Conservation (phyloP, 1,140 invertebrate genomes). For the Phthorimaea operculella region DNA sequence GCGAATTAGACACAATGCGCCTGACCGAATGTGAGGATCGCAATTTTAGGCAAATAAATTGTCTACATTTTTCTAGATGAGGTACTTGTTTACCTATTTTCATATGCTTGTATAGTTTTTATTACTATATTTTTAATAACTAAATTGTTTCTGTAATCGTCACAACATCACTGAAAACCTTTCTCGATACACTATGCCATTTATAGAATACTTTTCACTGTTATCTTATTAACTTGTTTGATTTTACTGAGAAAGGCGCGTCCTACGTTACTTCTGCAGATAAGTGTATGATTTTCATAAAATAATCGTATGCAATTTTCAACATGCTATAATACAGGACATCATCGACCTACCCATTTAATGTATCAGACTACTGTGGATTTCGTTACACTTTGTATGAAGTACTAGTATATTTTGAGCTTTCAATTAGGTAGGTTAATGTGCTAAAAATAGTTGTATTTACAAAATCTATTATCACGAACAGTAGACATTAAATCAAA, state of each 20-base stretch:
- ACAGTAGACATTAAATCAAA: too few relatives aligned
- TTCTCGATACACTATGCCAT: not conserved
- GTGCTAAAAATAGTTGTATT: too few relatives aligned
- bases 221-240: not conserved
- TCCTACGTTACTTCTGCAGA: not conserved
- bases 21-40: constrained; percentile 18
- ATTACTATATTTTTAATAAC: not conserved
- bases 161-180: not conserved
- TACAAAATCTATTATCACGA: too few relatives aligned
- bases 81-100: not conserved
- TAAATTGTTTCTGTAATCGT: not conserved
- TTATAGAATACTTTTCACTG: not conserved
- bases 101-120: constrained; percentile 1
- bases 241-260: not conserved
- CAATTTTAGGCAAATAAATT: constrained; percentile 17
- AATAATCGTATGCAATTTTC: too few relatives aligned
- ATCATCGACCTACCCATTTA: too few relatives aligned
- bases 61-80: constrained; percentile 7
- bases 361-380: too few relatives aligned
- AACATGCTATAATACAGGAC: too few relatives aligned
- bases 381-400: too few relatives aligned
- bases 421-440: too few relatives aligned
- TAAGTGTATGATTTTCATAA: too few relatives aligned
- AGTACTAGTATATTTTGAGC: too few relatives aligned
- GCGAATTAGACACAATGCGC: too few relatives aligned